A percentile compares a stretch with the other conserved stretches of the same genome.
These are phyloP conservation scores for Campylomormyrus tamandua DNA, from an alignment of 2,113 vertebrate species.

Conservation along the genomic window DNA sequence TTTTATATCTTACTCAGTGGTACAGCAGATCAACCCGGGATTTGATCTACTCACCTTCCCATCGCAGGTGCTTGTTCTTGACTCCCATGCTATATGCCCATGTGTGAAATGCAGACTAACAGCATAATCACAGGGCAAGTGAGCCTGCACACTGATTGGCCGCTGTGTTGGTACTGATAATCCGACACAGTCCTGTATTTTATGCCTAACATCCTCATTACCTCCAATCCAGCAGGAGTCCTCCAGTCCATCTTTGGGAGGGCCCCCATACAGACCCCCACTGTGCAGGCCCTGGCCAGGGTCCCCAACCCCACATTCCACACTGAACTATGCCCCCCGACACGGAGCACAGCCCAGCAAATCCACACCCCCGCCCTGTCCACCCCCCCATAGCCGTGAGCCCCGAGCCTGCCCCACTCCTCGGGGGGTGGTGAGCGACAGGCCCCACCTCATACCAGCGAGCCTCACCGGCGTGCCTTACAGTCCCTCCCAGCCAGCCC, in stretches of 20 bases:
- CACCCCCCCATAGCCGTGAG: constrained; percentile 25
- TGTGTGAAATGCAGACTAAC: neutral
- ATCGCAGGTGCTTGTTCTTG: neutral
- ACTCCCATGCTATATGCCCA: constrained; percentile 1
- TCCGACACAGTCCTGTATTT: neutral
- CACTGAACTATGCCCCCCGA: neutral
- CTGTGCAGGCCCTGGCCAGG: constrained; percentile 5
- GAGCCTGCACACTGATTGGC: neutral
- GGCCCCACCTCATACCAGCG: constrained; percentile 73
- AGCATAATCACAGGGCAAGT: neutral
- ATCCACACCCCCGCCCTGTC: constrained; percentile 6
- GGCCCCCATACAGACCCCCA: constrained; percentile 34
- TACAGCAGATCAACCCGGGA: neutral
- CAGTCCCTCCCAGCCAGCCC: constrained; percentile 47
- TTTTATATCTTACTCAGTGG: constrained; percentile 3
- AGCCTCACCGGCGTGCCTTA: constrained; percentile 85
- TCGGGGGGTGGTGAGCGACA: constrained; percentile 47
- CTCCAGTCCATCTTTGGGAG: constrained; percentile 47
- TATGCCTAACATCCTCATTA: neutral
- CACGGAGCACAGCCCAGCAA: constrained; percentile 11
- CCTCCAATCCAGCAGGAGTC: constrained; percentile 46
- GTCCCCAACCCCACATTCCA: constrained; percentile 12
- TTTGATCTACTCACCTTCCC: neutral
- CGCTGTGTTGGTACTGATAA: neutral
- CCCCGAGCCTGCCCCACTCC: constrained; percentile 41